phyloP scores from a whole-genome alignment of 2,797 vertebrate species.

The Muraenolepis orangiensis region DNA sequence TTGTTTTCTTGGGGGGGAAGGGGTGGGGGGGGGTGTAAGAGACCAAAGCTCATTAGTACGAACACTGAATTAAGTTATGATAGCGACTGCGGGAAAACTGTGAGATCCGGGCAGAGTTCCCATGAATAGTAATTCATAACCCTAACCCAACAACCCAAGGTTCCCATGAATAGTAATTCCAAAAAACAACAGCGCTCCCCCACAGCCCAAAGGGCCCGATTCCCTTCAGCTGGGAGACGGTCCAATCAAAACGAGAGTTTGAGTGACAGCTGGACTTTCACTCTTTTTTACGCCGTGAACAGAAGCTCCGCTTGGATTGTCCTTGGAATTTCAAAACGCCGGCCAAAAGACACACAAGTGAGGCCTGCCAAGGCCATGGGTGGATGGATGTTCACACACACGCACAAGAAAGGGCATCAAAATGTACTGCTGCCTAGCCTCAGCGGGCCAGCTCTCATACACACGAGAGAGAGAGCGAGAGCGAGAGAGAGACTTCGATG shows the following conservation, averaged over 20 bases:
- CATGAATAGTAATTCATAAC: slow-evolving; percentile 25
- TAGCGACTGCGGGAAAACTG: slow-evolving; percentile 37
- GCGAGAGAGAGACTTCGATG: slow-evolving; percentile 37
- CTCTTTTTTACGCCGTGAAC: slow-evolving; percentile 39
- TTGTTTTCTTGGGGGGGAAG: neutral
- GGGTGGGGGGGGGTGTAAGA: slow-evolving; percentile 3
- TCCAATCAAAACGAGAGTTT: slow-evolving; percentile 58
- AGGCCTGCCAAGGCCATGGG: slow-evolving; percentile 24
- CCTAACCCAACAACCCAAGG: too few relatives aligned
- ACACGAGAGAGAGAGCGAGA: neutral
- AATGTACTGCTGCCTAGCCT: slow-evolving; percentile 18
- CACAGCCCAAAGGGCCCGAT: slow-evolving; percentile 32
- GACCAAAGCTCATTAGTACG: slow-evolving; percentile 47
- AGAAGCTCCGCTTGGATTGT: slow-evolving; percentile 27
- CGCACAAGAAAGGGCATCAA: neutral
- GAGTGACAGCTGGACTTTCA: slow-evolving; percentile 65
- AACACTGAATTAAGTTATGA: slow-evolving; percentile 32
- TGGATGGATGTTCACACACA: neutral
- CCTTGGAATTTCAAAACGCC: slow-evolving; percentile 41
- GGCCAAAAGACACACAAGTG: slow-evolving; percentile 53
- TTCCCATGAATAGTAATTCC: slow-evolving; percentile 32
- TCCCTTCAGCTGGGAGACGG: slow-evolving; percentile 40
- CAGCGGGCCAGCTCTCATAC: slow-evolving; percentile 16
- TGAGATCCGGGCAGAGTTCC: slow-evolving; percentile 49
- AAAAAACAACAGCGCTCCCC: slow-evolving; percentile 40